Percentiles rank a stretch among this genome's conserved stretches.
These are phyloP conservation scores for Camponotus pennsylvanicus DNA, from an alignment of 1,140 invertebrate species.

Conservation along the genomic window DNA sequence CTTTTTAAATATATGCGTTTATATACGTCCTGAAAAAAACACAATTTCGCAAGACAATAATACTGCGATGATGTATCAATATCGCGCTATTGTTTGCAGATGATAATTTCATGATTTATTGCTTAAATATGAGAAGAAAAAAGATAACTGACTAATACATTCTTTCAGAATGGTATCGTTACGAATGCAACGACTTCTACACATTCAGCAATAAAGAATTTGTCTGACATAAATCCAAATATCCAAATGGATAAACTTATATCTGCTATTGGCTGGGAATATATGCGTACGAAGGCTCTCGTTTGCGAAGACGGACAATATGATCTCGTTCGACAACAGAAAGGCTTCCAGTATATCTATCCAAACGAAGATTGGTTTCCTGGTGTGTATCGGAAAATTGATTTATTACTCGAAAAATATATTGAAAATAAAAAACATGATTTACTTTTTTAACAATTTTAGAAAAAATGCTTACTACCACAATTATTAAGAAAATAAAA, in stretches of 20 bases:
- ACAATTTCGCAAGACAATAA: neutral
- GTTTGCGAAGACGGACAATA: conserved; percentile 90
- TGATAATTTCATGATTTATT: conserved; percentile 18
- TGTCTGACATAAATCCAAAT: conserved; percentile 90
- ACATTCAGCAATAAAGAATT: conserved; percentile 92
- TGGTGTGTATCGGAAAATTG: conserved; percentile 85
- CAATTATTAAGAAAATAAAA: neutral
- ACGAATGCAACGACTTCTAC: conserved; percentile 94
- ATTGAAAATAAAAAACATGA: conserved; percentile 6
- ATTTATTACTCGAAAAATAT: conserved; percentile 10
- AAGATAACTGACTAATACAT: neutral
- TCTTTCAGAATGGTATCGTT: conserved; percentile 86
- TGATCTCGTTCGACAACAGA: conserved; percentile 89
- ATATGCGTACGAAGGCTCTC: conserved; percentile 90
- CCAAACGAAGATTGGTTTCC: conserved; percentile 95
- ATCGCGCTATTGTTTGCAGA: neutral
- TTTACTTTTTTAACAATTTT: neutral
- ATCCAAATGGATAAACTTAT: conserved; percentile 90
- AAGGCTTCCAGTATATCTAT: conserved; percentile 94
- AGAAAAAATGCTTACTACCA: neutral
- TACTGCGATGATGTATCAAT: neutral
- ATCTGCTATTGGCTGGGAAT: conserved; percentile 93
- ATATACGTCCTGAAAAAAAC: neutral
- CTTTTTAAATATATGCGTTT: neutral
- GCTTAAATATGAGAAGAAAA: neutral